A percentile compares a stretch with the other conserved stretches of the same genome.
Evolutionary conservation across 64 coral and sea anemone species (phyloP).

Genomic region (Montipora capricornis): DNA sequence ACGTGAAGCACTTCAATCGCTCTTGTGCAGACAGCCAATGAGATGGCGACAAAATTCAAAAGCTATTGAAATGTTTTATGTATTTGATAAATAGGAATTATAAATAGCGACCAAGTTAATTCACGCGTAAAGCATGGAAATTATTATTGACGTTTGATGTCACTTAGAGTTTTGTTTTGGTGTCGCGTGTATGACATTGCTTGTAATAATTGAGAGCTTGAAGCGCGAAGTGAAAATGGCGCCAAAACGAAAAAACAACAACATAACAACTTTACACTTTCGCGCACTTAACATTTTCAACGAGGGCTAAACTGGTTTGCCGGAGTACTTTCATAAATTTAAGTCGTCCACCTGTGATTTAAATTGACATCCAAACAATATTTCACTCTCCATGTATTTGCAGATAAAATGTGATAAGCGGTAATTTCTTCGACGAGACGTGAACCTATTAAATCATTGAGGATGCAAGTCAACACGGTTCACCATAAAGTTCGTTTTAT

Average conservation of each 20-base stretch:
- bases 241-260: not conserved
- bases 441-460: too few species aligned
- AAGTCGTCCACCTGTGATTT: too few species aligned
- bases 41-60: not conserved
- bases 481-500: too few species aligned
- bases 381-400: too few species aligned
- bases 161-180: not conserved
- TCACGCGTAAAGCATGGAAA: not conserved
- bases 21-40: slow-evolving; percentile 15
- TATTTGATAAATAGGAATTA: not conserved
- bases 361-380: too few species aligned
- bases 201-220: not conserved
- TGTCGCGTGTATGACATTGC: not conserved
- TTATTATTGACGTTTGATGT: not conserved
- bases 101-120: not conserved
- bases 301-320: too few species aligned
- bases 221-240: not conserved
- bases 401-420: too few species aligned
- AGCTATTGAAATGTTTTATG: slow-evolving; percentile 15
- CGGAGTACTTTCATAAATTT: too few species aligned
- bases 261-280: not conserved
- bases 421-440: too few species aligned
- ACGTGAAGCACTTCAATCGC: not conserved
- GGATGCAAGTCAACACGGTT: too few species aligned
- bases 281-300: too few species aligned